Evolutionary conservation across 2,797 vertebrate genomes (phyloP).

Genomic region (Acropternis orthonyx): DNA sequence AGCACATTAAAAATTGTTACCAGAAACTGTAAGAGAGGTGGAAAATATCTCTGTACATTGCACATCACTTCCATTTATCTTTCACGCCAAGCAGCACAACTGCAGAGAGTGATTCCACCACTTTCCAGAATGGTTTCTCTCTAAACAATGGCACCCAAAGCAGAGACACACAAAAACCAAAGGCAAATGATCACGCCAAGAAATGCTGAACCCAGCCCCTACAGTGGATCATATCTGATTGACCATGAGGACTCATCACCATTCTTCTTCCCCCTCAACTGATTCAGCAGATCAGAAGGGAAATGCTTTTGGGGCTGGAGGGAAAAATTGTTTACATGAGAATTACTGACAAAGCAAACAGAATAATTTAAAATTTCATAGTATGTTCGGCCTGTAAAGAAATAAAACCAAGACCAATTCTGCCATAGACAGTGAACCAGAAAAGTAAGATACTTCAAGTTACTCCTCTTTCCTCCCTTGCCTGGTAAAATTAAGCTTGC

Average conservation of each 20-base stretch:
- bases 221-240: neutral
- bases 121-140: neutral
- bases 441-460: neutral
- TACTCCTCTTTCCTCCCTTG: neutral
- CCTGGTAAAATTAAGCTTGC: neutral
- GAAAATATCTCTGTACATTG: neutral
- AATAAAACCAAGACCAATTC: neutral
- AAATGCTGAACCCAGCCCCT: neutral
- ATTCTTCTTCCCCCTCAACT: neutral
- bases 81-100: neutral
- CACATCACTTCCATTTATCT: neutral
- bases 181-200: neutral
- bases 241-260: neutral
- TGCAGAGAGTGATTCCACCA: neutral
- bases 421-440: neutral
- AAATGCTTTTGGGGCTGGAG: neutral
- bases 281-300: neutral
- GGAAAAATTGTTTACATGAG: neutral
- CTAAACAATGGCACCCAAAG: neutral
- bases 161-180: neutral
- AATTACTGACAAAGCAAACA: neutral
- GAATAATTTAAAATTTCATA: neutral
- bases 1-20: neutral
- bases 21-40: neutral
- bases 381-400: neutral